Conservation (phyloP, 1,140 invertebrate species). For the Cepaea nemoralis region DNA sequence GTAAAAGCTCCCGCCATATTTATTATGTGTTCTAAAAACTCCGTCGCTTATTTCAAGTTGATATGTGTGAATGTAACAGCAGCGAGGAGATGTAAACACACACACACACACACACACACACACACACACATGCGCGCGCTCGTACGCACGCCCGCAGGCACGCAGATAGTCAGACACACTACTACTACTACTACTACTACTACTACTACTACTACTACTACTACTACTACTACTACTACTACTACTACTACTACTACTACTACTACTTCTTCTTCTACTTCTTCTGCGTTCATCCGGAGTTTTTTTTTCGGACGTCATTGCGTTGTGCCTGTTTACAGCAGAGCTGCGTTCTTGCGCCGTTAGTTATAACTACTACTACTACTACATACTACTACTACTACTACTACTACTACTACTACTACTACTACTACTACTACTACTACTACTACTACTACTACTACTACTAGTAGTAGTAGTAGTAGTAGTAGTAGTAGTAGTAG, state of each 20-base stretch:
- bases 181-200: slow-evolving; percentile 18
- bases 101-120: no score
- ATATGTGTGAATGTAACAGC: no score
- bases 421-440: slow-evolving; percentile 3
- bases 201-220: slow-evolving; percentile 8
- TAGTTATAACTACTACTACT: not conserved
- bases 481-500: not conserved
- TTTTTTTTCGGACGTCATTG: no score
- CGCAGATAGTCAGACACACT: no score
- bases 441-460: slow-evolving; percentile 22
- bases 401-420: slow-evolving; percentile 3
- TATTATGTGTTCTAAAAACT: no score
- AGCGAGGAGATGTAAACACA: no score
- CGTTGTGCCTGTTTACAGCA: not conserved
- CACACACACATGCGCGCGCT: no score
- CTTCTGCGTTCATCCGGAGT: not conserved
- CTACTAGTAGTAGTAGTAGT: not conserved
- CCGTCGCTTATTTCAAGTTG: no score
- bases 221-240: not conserved
- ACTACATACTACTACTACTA: slow-evolving; percentile 6
- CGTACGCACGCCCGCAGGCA: no score
- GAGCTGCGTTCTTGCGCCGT: not conserved
- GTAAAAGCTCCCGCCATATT: no score
- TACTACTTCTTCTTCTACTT: not conserved
- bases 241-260: not conserved